Conservation (phyloP, 2,797 vertebrate species). For the Phalanger gymnotis region DNA sequence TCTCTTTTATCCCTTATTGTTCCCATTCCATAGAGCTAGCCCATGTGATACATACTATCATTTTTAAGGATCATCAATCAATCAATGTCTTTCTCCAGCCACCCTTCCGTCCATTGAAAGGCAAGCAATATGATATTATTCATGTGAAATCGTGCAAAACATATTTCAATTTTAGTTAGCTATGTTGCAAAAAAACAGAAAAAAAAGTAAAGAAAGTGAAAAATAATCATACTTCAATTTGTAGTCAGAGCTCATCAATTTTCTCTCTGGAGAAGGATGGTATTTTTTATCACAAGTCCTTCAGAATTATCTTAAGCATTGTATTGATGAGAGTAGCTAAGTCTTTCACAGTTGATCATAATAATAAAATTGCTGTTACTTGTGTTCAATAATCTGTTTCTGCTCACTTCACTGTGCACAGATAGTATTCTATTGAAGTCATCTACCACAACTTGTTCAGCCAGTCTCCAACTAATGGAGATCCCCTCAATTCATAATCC, state of each 20-base stretch:
- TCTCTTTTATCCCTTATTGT: not conserved
- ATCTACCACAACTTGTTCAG: not conserved
- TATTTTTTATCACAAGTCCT: not conserved
- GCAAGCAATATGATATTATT: not conserved
- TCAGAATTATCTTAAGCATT: not conserved
- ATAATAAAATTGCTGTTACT: not conserved
- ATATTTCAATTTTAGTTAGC: too few relatives aligned
- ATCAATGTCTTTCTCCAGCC: not conserved
- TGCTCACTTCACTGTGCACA: not conserved
- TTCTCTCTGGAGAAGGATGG: accelerated
- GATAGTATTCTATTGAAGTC: not conserved
- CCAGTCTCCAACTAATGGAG: not conserved
- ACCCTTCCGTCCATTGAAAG: not conserved
- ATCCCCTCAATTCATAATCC: not conserved
- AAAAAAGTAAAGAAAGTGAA: not conserved
- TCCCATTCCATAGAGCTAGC: not conserved
- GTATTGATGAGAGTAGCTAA: not conserved
- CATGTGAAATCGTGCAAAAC: not conserved
- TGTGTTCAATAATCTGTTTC: not conserved
- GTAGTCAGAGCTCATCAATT: not conserved
- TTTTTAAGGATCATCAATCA: not conserved
- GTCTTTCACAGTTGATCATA: not conserved
- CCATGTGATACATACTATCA: not conserved
- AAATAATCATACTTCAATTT: not conserved
- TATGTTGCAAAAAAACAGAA: not conserved